Evolutionary conservation across 2,113 vertebrate species (phyloP), one percentile per base, ranked within the genome.

Genomic region (Apodemus speciosus): DNA sequence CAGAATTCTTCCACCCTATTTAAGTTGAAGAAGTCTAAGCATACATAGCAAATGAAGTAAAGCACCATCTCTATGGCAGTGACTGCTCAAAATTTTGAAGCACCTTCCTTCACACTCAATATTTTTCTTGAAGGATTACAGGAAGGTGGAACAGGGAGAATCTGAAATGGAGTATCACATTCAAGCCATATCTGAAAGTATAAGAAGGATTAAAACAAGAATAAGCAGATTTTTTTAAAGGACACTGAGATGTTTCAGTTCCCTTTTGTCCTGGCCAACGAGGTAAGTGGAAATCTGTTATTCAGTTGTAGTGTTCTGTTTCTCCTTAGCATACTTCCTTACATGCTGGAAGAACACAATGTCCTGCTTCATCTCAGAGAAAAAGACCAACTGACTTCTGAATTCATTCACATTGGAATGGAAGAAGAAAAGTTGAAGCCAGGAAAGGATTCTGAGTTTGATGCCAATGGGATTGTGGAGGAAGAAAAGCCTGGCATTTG

Each of bases 141-240:
- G 16, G 1, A 58, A 35, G 83, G 73, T 68, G 0, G 40, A 6
- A 2, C 2, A 23, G 83, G 40, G 25, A 89, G 43, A 71, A 64
- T 64, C 66, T 56, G 9, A 68, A 91, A 40, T 7, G 80, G 5
- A 35, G 20, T 58, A 25, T 15, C 32, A 71, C 40, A 56, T 81
- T 87, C 79, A 91, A 88, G 38, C 23, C 16, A 56, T 18, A 6
- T 64, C 40, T 69, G 64, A 49, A 60, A 86, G 64, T 38, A 49
- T 16, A 18, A 46, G 25, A 40, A 90, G 21, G 11, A 85, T 35
- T 49, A 38, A 92, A 60, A 7, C 32, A 86, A 84, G n/a, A 94
- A 92, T 69, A 51, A 10, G 30, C 66, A 66, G 58, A 40, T 27
- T 21, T 71, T 87, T 94, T 69, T 75, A 43, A 85, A 69, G 16